Evolutionary conservation across 2,797 vertebrate species (phyloP).

Genomic region (Catostomus latipinnis): DNA sequence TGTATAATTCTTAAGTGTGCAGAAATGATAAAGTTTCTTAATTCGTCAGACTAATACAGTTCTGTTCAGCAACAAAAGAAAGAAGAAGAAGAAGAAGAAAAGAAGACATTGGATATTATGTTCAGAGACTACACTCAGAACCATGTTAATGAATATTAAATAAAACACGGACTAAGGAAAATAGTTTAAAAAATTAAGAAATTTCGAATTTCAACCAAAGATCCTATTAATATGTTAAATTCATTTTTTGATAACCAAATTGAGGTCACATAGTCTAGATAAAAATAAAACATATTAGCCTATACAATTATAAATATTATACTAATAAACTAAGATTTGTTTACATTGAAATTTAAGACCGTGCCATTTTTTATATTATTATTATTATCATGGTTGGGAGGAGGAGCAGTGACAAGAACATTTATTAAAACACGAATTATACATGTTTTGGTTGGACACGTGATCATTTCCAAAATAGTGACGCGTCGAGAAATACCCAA

Average conservation of each 20-base stretch:
- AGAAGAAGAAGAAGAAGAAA: no score
- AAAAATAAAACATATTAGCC: no score
- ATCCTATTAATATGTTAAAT: no score
- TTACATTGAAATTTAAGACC: constrained; percentile 19
- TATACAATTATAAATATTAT: no score
- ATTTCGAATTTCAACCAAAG: no score
- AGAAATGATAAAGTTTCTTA: not conserved
- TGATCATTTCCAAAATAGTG: constrained; percentile 68
- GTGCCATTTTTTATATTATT: not conserved
- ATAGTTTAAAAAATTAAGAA: no score
- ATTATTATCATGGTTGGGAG: not conserved
- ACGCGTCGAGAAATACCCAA: constrained; percentile 69
- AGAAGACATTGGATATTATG: no score
- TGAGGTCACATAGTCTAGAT: no score
- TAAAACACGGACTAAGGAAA: no score
- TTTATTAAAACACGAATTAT: constrained; percentile 20
- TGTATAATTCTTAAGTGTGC: constrained; percentile 7
- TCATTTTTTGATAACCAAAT: no score
- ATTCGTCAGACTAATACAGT: not conserved
- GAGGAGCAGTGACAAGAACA: constrained; percentile 63
- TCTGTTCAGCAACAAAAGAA: not conserved
- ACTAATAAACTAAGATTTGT: not conserved
- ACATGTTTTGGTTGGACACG: constrained; percentile 55
- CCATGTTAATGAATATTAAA: no score
- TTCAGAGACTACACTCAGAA: no score